Conservation (phyloP, 2,113 vertebrate species). For the Melanotaenia duboulayi region DNA sequence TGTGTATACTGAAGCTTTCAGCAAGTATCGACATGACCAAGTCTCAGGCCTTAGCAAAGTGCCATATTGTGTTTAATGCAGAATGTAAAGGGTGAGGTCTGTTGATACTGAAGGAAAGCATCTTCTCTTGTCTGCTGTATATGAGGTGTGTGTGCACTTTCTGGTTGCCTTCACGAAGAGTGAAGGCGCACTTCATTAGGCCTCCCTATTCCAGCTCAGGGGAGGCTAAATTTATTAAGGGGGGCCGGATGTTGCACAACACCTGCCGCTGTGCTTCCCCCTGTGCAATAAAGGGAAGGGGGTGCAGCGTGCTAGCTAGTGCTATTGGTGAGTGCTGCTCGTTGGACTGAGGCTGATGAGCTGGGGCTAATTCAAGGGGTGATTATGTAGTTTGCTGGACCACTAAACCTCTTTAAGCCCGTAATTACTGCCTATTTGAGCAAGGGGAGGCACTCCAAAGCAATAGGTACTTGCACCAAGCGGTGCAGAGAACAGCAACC, state of each 20-base stretch:
- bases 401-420: conserved; percentile 99
- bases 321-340: conserved; percentile 91
- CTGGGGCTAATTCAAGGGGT: conserved; percentile 97
- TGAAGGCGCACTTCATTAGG: conserved; percentile 92
- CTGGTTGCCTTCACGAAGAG: conserved; percentile 70
- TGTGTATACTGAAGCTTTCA: conserved; percentile 41
- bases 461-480: conserved; percentile 91
- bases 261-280: conserved; percentile 93
- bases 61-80: conserved; percentile 12
- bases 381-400: conserved; percentile 99
- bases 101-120: conserved; percentile 29
- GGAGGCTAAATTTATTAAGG: conserved; percentile 92
- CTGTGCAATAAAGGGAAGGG: conserved; percentile 87
- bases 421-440: conserved; percentile 99
- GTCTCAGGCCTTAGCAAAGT: conserved; percentile 41
- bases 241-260: conserved; percentile 92
- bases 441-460: conserved; percentile 98
- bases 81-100: conserved; percentile 29
- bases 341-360: conserved; percentile 99
- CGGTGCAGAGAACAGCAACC: conserved; percentile 85
- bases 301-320: conserved; percentile 84
- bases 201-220: conserved; percentile 68
- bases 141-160: conserved; percentile 15
- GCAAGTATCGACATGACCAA: conserved; percentile 41
- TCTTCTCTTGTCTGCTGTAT: conserved; percentile 7